Evolutionary conservation across 2,888 invertebrate species (phyloP).

Genomic region (Caenorhabditis virilis): DNA sequence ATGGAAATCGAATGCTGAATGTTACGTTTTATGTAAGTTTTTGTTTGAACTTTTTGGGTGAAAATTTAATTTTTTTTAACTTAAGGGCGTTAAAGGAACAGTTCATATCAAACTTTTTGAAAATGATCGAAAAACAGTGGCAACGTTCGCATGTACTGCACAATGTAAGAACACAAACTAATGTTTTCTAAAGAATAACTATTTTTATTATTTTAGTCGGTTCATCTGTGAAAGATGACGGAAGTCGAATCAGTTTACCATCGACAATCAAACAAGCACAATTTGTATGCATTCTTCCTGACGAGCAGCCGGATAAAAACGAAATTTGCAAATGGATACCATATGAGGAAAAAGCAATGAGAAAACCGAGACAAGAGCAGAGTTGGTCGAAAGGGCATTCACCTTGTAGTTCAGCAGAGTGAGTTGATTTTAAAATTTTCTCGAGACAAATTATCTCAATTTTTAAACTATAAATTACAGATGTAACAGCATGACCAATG

Average conservation of each 20-base stretch:
- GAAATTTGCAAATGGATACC: conserved; percentile 44
- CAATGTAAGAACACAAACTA: conserved; percentile 21
- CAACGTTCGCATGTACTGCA: conserved; percentile 35
- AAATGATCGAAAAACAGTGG: conserved; percentile 25
- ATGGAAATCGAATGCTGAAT: conserved; percentile 37
- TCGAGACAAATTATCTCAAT: neutral
- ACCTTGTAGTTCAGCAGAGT: conserved; percentile 31
- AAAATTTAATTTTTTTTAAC: too few species aligned
- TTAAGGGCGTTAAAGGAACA: conserved; percentile 38
- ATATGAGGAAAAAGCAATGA: conserved; percentile 36
- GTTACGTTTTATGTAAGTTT: conserved; percentile 28
- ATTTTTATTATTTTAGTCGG: conserved; percentile 19
- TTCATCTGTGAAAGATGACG: conserved; percentile 25
- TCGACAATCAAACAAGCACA: conserved; percentile 33
- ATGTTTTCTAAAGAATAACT: too few species aligned
- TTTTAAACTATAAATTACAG: conserved; percentile 5
- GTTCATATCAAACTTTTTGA: conserved; percentile 36
- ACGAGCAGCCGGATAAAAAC: conserved; percentile 26
- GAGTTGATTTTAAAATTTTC: conserved; percentile 4
- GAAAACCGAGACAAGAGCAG: conserved; percentile 24
- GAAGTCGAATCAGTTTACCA: conserved; percentile 29
- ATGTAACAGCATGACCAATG: conserved; percentile 21
- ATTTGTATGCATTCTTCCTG: conserved; percentile 36
- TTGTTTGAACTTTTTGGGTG: too few species aligned
- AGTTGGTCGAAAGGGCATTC: conserved; percentile 39